Evolutionary conservation across 1,140 invertebrate species (phyloP), one percentile per base, ranked within the genome.

Genomic region (Drosophila azteca): DNA sequence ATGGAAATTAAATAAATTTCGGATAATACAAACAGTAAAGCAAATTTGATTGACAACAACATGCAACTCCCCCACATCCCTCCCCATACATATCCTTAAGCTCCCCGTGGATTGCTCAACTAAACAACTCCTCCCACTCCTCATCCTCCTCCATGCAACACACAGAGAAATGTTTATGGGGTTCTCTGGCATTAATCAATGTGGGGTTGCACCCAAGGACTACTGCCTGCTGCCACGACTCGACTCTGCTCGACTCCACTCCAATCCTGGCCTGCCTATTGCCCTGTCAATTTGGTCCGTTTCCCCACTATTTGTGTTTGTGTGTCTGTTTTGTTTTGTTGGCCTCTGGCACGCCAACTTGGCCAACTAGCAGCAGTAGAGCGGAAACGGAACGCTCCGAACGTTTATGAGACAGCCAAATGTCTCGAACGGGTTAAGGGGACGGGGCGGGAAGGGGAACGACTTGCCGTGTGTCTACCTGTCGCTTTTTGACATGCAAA

Each of bases 1-100:
- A 80, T 61, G 69, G 68, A 89, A 89, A 89, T 89, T 89, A 89
- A 89, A 89, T 89, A 89, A 89, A 89, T 89, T 84, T 89, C 77
- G 73, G 75, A 85, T 85, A 84, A 80, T 80, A 76, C 84, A 80
- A 89, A 84, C 84, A 88, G 81, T 84, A 89, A 85, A 43, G 73
- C 67, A 89, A 83, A 89, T 83, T 89, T 88, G 83, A 88, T 88
- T 88, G 83, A 88, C 83, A 88, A 65, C 83, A 83, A 88, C 83
- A 88, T 88, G 83, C 83, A 88, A 87, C 31, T 17, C 45, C 9
- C 22, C 20, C 26, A 26, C 24, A 6, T 52, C 24, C 63, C 41
- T 26, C 68, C 67, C 68, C 52, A 45, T 15, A 31, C 48, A 20
- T 20, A 20, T 20, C 17, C 17, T 26, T 5, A 5, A 26, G 24